Evolutionary conservation across 2,113 vertebrate genomes (phyloP).

Genomic region (Pimephales promelas): DNA sequence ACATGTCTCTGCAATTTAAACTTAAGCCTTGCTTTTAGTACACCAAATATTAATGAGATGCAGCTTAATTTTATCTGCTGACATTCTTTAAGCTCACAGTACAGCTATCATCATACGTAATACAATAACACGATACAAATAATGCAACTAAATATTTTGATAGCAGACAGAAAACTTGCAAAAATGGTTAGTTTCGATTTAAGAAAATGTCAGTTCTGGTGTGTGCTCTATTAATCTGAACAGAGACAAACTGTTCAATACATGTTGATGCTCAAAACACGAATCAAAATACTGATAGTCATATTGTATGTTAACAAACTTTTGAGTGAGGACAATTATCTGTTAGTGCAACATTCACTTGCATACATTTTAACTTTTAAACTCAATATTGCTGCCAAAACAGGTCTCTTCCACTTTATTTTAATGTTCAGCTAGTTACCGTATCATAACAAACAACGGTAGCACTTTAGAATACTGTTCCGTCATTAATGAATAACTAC

Average conservation of each 20-base stretch:
- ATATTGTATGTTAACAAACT: conserved; percentile 49
- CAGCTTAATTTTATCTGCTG: not conserved
- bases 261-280: not conserved
- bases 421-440: no score
- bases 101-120: not conserved
- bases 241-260: conserved; percentile 5
- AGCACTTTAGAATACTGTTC: no score
- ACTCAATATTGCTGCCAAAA: conserved; percentile 27
- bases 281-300: no score
- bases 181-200: not conserved
- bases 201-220: conserved; percentile 10
- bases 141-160: not conserved
- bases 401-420: no score
- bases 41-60: not conserved
- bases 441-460: no score
- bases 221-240: conserved; percentile 26
- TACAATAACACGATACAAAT: not conserved
- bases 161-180: not conserved
- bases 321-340: conserved; percentile 40
- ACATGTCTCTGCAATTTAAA: conserved; percentile 11
- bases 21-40: not conserved
- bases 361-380: no score
- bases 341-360: no score
- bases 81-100: not conserved
- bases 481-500: no score